Evolutionary conservation across 2,888 invertebrate genomes (phyloP).

Genomic region (Drosophila algonquin): DNA sequence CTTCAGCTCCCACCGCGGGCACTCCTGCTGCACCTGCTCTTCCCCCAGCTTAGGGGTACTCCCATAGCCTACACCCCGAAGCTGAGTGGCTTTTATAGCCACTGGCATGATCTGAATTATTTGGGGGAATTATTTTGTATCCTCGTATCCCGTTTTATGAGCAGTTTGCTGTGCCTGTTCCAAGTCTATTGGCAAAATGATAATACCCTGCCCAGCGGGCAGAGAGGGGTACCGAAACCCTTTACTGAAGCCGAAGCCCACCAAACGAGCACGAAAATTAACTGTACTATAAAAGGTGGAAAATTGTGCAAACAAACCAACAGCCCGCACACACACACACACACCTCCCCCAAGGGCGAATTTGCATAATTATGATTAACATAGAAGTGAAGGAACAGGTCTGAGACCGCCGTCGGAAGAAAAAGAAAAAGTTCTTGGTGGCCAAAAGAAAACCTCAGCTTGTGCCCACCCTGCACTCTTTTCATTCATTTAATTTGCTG

Average conservation of each 20-base stretch:
- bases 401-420: conserved; percentile 22
- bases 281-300: conserved; percentile 81
- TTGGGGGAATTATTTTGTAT: too few species aligned
- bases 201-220: not conserved
- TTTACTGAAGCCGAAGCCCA: conserved; percentile 35
- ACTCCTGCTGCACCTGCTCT: too few species aligned
- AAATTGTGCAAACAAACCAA: conserved; percentile 80
- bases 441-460: conserved; percentile 9
- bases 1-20: too few species aligned
- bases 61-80: too few species aligned
- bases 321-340: conserved; percentile 30
- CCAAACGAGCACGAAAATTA: conserved; percentile 72
- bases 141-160: too few species aligned
- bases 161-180: too few species aligned
- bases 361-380: conserved; percentile 82
- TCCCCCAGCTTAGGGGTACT: too few species aligned
- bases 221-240: not conserved
- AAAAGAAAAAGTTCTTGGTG: conserved; percentile 14
- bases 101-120: too few species aligned
- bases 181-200: not conserved
- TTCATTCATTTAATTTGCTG: conserved; percentile 15
- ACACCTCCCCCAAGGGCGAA: conserved; percentile 33
- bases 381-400: conserved; percentile 31
- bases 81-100: too few species aligned
- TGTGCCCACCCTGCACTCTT: conserved; percentile 5